Evolutionary conservation across 1,140 invertebrate species (phyloP), one percentile per base, ranked within the genome.

Genomic region (Eriosoma lanigerum): DNA sequence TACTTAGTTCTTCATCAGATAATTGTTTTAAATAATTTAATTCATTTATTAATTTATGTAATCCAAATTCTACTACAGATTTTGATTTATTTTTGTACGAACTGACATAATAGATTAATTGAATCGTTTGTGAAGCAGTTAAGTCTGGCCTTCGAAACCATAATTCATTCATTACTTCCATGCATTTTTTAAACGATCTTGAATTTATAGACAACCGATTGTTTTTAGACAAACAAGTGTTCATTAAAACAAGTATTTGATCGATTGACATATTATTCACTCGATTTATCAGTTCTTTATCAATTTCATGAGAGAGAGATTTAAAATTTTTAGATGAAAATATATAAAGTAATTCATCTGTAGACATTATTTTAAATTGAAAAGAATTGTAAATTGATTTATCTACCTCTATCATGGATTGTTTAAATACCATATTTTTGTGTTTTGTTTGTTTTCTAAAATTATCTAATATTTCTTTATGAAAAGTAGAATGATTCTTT

Each of bases 91-190:
- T 58, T 58, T 78, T 78, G 21, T 60, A 32, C 13, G 48, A 26
- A 78, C 75, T 78, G 26, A 60, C 75, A 78, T 78, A 78, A 48
- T 78, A 62, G 10, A 78, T 78, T 26, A 78, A 62, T 15, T 78
- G 75, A 46, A 78, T 46, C 12, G 75, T 78, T 62, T 78, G 75
- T 5, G 6, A 48, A 78, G 13, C 21, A 62, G 54, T 62, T 48
- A 78, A 78, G 5, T 62, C 75, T 46, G 75, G 75, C 29, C 38
- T 78, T 78, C 75, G 29, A 62, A 78, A 78, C 75, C 75, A 78
- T 46, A 46, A 26, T 29, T 78, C 75, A 50, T 78, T 21, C 56
- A 78, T 62, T 46, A 60, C 17, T 78, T 29, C 32, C 13, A 78
- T 24, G 19, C 75, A 78, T 62, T 60, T 78, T 48, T 62, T 78